Base-by-base conservation (phyloP, 2,113 vertebrate species). In the Gorsachius goisagi region DNA sequence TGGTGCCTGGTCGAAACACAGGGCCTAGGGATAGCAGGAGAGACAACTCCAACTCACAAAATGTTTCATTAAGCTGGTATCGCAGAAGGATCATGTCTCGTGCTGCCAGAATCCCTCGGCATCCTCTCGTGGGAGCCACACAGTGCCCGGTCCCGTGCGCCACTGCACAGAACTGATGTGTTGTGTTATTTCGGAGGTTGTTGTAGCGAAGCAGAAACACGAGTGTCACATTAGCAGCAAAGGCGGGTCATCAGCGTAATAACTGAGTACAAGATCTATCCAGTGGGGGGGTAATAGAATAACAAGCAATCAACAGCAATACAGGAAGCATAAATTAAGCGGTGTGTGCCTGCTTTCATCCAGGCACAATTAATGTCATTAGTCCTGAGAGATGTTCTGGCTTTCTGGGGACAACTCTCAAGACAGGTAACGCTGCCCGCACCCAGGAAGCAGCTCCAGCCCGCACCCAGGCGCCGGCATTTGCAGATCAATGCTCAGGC, bases 361-460 rank as follows among this genome's bases (percentile, higher is more conserved):
- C 64, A 95, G 67, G 79, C 69, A 94, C 90, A 96, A 97, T 96
- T 96, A 95, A 91, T 71, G 75, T 77, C 58, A 73, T 95, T 97
- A 90, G 73, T 39, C 78, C 53, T 64, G 72, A 82, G 74, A 95
- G 41, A 73, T 27, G 58, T 85, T 92, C 68, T 86, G 68, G 60
- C 71, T 91, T 89, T 75, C 82, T n/a, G 79, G 85, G 60, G 80
- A 77, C 56, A 87, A 73, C 45, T 73, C 18, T 6, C 0, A 1
- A 87, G 72, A 66, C 62, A 91, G 82, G 88, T 95, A 60, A 69
- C 27, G 71, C 47, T 82, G 76, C 27, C 80, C 37, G 19, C 7
- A 6, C 15, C 26, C 2, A 3, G 52, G 23, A 22, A 44, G 62
- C 3, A 3, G 27, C 53, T 88, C 50, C 72, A 39, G 64, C 45